Conservation (phyloP, 2,113 vertebrate genomes). For the Lampris incognitus region DNA sequence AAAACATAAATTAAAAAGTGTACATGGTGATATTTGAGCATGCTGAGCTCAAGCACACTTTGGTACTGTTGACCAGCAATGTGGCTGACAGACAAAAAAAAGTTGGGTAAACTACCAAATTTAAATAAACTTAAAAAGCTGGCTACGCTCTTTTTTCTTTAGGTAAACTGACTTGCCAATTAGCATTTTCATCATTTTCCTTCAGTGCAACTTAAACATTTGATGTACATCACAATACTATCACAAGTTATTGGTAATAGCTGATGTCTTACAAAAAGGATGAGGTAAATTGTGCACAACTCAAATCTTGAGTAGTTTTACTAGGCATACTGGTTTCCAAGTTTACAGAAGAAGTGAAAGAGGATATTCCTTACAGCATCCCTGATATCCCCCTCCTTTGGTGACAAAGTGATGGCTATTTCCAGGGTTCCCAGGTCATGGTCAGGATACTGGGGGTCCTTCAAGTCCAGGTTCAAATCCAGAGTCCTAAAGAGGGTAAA, state of each 20-base stretch:
- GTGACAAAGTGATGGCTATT: slow-evolving; percentile 84
- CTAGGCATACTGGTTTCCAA: neutral
- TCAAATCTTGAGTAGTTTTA: no score
- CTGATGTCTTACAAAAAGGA: neutral
- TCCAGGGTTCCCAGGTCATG: slow-evolving; percentile 90
- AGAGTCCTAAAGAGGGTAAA: slow-evolving; percentile 79
- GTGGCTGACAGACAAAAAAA: no score
- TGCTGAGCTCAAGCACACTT: slow-evolving; percentile 53
- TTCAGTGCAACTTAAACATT: no score
- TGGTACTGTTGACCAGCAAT: no score
- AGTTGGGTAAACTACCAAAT: no score
- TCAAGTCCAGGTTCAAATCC: slow-evolving; percentile 89
- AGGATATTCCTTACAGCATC: slow-evolving; percentile 87
- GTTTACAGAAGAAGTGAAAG: neutral
- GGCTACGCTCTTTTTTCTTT: no score
- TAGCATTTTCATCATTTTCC: no score
- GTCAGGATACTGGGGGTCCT: slow-evolving; percentile 92
- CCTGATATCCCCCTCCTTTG: slow-evolving; percentile 87
- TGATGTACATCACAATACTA: neutral
- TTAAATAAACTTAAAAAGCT: no score
- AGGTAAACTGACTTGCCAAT: slow-evolving; percentile 1
- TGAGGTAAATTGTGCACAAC: no score
- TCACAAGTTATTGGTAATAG: no score
- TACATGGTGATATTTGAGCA: slow-evolving; percentile 56
- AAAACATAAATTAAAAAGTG: slow-evolving; percentile 73